These are phyloP conservation scores for Eupithecia tripunctaria DNA, from an alignment of 2,888 invertebrate genomes.

Conservation along the genomic window DNA sequence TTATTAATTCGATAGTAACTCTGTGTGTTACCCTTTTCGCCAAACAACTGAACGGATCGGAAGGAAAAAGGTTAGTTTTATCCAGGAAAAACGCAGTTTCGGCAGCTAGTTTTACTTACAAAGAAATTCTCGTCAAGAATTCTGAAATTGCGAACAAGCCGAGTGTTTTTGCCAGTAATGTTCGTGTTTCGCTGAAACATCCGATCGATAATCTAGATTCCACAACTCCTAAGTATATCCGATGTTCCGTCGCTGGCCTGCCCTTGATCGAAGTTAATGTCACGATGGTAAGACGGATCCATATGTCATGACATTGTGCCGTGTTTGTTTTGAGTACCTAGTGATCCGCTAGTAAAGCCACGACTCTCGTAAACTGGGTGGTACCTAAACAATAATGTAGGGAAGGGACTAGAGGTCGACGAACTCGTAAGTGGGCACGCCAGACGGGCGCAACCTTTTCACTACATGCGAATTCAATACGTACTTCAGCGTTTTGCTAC, in stretches of 20 bases:
- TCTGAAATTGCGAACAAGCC: constrained; percentile 10
- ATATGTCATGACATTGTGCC: constrained; percentile 57
- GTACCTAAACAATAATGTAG: constrained; percentile 24
- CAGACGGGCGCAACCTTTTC: constrained; percentile 41
- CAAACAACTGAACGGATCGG: no score
- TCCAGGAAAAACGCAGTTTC: neutral
- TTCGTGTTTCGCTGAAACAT: constrained; percentile 17
- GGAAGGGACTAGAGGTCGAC: constrained; percentile 28
- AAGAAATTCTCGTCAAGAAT: neutral
- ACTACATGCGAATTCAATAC: constrained; percentile 25
- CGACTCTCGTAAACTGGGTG: constrained; percentile 42
- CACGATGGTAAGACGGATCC: constrained; percentile 39
- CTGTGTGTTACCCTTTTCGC: no score
- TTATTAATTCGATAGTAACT: neutral
- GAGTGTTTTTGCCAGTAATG: constrained; percentile 11
- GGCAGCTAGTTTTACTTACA: neutral
- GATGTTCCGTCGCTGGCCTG: constrained; percentile 41
- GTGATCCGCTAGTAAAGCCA: constrained; percentile 53
- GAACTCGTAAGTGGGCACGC: constrained; percentile 38
- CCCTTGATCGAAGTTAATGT: constrained; percentile 55
- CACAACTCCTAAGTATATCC: constrained; percentile 25
- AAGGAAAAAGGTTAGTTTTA: neutral
- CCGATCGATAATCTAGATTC: constrained; percentile 38
- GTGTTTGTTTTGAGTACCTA: constrained; percentile 36
- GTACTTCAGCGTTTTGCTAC: constrained; percentile 8